Evolutionary conservation across 1,140 invertebrate genomes (phyloP), one percentile per base, ranked within the genome.

Genomic region (Lasioglossum baleicum): DNA sequence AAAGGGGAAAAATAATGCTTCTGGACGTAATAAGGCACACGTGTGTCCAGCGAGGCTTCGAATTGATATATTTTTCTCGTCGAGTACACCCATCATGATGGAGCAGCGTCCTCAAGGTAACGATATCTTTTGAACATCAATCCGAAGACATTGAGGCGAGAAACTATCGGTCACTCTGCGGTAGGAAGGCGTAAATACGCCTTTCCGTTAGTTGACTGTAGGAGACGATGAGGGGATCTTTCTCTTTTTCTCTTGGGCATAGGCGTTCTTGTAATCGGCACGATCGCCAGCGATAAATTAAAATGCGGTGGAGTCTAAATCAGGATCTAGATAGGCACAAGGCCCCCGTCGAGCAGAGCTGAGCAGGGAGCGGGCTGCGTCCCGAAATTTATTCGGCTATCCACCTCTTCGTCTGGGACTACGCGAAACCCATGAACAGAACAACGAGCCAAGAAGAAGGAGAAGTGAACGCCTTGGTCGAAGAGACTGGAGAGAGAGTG

Each of bases 251-350:
- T 26, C 44, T 48, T 48, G 44, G 13, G 42, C 61, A 84, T 68
- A 58, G 74, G 35, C 67, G 81, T 78, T 69, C 70, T 61, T 51
- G 22, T 85, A 85, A 85, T 82, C 83, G 56, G 58, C 69, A 48
- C 75, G 42, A 85, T 84, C 75, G 58, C 48, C 68, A 44, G 31
- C 67, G 78, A 88, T 89, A 88, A 88, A 88, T 88, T 84, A 81
- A 83, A 86, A 75, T 20, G n/a, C 22, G 77, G 68, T 35, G 17
- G 66, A 75, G 81, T 81, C 70, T 86, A 81, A 81, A 87, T 87
- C 77, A 78, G 61, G 56, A 81, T 81, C 84, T 71, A 63, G 53
- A 81, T 66, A 77, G 60, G 40, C 15, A 70, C 26, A 67, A 67
- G 60, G 53, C 10, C 15, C 22, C 31, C 26, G 79, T 20, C 44